Conservation (phyloP, 2,797 vertebrate genomes). For the Gymnopithys bicolor region DNA sequence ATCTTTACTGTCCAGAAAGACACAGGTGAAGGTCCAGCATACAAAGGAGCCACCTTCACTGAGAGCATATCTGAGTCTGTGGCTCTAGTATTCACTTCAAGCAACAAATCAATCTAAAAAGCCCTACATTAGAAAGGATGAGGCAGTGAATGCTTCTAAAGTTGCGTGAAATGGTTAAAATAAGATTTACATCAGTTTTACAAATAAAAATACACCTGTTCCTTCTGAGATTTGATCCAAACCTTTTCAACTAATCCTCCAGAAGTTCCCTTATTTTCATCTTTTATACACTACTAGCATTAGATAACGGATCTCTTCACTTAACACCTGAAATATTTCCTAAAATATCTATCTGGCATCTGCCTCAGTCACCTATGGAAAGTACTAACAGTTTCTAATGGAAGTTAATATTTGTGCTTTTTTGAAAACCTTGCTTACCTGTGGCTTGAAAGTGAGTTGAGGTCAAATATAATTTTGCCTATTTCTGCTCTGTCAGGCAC, state of each 20-base stretch:
- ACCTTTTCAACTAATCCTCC: neutral
- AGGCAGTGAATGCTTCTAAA: neutral
- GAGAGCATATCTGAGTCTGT: neutral
- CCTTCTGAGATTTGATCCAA: neutral
- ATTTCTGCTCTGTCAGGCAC: neutral
- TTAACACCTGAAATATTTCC: neutral
- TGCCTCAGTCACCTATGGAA: neutral
- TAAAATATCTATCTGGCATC: neutral
- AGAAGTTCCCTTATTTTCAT: neutral
- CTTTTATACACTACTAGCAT: neutral
- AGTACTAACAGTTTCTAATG: neutral
- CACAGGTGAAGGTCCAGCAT: neutral
- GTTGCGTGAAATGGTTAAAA: neutral
- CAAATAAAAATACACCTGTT: neutral
- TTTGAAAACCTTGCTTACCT: neutral
- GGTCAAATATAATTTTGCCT: neutral
- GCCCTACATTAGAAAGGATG: neutral
- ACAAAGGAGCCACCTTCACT: neutral
- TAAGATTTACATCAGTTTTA: neutral
- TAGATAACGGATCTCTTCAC: neutral
- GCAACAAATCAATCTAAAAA: neutral
- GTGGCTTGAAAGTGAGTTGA: neutral
- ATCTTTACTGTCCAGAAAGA: neutral
- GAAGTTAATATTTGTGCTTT: neutral
- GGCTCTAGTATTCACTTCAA: neutral